A percentile compares a stretch with the other conserved stretches of the same genome.
phyloP scores from a whole-genome alignment of 2,797 vertebrate genomes.

The Channallabes apus region DNA sequence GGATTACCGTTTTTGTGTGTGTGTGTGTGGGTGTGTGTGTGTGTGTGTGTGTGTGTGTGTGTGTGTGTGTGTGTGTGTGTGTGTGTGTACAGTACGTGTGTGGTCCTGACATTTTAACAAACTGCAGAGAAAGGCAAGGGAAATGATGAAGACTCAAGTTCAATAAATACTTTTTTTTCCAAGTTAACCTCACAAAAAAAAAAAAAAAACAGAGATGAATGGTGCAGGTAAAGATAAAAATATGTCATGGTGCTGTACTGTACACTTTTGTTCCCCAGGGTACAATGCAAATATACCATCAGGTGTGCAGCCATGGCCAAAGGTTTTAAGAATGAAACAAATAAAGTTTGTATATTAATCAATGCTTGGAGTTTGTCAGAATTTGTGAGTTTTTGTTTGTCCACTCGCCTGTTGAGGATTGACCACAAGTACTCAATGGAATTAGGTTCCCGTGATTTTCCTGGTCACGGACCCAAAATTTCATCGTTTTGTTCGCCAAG shows the following conservation, averaged over 20 bases:
- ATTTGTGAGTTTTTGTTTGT: too few relatives aligned
- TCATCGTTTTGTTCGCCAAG: too few relatives aligned
- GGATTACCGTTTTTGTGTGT: constrained; percentile 50
- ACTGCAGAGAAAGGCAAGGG: not conserved
- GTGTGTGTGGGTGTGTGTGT: constrained; percentile 56
- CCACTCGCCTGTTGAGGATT: too few relatives aligned
- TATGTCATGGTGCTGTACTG: not conserved
- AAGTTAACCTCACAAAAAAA: not conserved
- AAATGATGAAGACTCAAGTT: constrained; percentile 17
- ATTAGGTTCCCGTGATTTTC: too few relatives aligned
- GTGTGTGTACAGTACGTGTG: constrained; percentile 56
- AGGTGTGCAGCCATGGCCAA: not conserved
- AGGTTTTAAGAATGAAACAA: too few relatives aligned
- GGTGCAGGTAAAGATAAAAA: not conserved
- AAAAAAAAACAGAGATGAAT: not conserved
- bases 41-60: constrained; percentile 58
- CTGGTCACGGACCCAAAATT: too few relatives aligned
- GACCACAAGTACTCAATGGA: too few relatives aligned
- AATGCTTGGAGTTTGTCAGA: too few relatives aligned
- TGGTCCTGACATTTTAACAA: constrained; percentile 37
- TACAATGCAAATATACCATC: not conserved
- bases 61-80: constrained; percentile 59
- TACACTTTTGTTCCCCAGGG: not conserved
- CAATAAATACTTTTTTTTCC: constrained; percentile 1
- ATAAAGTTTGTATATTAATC: too few relatives aligned